Base-by-base conservation (phyloP, 2,888 invertebrate genomes). In the Pemphredon lugubris region DNA sequence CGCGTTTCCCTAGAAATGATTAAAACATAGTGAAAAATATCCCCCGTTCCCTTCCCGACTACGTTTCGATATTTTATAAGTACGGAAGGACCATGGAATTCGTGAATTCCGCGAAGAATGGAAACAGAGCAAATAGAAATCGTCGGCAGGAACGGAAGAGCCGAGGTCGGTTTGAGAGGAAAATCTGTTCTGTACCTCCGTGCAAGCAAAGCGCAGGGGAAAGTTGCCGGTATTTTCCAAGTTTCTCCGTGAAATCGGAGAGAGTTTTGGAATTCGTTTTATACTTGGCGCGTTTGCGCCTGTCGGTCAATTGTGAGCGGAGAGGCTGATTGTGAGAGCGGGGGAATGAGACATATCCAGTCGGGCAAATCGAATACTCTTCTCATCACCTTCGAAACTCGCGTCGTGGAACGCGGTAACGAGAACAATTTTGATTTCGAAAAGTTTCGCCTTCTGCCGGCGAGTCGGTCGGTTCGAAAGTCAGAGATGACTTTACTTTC, bases 391-490 rank as follows among this genome's bases (percentile, higher is more conserved):
- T 57, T 18, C 34, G 18, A 45, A 42, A 16, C 4, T 37, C 14
- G 14, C 37, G 21, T 54, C 13, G 34, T 50, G 21, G 58, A 53
- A 37, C 47, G 42, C 44, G 53, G 64, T 57, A 60, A 64, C 64
- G 71, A 63, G 59, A 67, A 21, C 72, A 64, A 82, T 81, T 81
- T 75, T 81, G 79, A 80, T 71, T 72, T 75, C 32, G 20, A 7
- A 55, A 82, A 82, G 51, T 76, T 77, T 69, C 70, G 50, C 48
- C 40, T 23, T 26, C 58, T 9, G 9, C 16, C 26, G 5, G 20
- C 16, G n/a, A n/a, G n/a, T n/a, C n/a, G 39, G 54, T 45, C 59
- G 54, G 51, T 32, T 39, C 16, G 42, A 37, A 54, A 68, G 32
- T 48, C 59, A 18, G 23, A 45, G 44, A 55, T 53, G 48, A 44